These are phyloP conservation scores for Sebastes paucispinis DNA, from an alignment of 2,797 vertebrate genomes.

Conservation along the genomic window DNA sequence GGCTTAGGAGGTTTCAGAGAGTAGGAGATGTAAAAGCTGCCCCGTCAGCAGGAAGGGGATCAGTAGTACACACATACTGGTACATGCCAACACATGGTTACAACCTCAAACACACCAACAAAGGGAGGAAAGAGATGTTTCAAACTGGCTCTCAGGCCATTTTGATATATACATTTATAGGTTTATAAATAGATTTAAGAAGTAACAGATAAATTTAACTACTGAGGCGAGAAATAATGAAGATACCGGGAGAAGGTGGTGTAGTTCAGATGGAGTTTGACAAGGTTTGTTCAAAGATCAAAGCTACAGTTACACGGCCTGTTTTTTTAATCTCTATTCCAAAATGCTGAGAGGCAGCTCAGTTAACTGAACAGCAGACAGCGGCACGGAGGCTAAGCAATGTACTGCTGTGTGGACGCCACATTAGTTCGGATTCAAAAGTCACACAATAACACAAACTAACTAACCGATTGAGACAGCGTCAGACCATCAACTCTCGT, in stretches of 20 bases:
- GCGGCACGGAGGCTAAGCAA: too few species aligned
- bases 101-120: neutral
- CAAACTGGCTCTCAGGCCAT: neutral
- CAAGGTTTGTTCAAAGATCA: too few species aligned
- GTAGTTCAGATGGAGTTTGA: too few species aligned
- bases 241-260: neutral
- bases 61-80: neutral
- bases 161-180: neutral
- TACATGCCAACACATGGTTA: neutral
- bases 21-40: conserved; percentile 14
- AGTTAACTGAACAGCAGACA: too few species aligned
- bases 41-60: conserved; percentile 49
- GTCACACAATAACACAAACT: too few species aligned
- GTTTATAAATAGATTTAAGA: neutral
- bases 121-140: neutral
- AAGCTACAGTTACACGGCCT: too few species aligned
- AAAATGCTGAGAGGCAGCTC: too few species aligned
- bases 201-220: neutral
- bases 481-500: accelerated
- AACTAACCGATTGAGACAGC: accelerated
- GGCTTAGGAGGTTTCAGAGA: conserved; percentile 48
- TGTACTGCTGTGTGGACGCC: too few species aligned
- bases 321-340: too few species aligned
- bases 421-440: too few species aligned
- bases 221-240: neutral